Evolutionary conservation across 2,888 invertebrate genomes (phyloP).

Genomic region (Nowickia ferox): DNA sequence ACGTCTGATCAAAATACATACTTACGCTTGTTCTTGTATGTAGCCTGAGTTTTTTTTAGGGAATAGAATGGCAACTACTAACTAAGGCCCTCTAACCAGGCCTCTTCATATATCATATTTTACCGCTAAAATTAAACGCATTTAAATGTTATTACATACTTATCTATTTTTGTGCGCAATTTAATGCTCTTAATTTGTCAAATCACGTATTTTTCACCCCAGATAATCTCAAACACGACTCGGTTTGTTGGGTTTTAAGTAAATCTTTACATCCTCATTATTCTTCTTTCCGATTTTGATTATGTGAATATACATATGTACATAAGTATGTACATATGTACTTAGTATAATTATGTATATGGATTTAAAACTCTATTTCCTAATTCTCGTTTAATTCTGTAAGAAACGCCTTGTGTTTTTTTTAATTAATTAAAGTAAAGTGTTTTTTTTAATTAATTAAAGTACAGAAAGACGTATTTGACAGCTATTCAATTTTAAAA

Average conservation of each 20-base stretch:
- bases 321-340: background rate
- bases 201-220: conserved; percentile 64
- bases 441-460: background rate
- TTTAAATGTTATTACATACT: conserved; percentile 3
- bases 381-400: background rate
- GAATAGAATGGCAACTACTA: background rate
- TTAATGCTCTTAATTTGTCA: conserved; percentile 63
- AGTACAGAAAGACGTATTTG: background rate
- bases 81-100: background rate
- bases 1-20: too few species aligned
- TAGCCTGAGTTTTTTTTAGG: too few species aligned
- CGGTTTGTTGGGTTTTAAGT: conserved; percentile 33
- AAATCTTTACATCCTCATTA: conserved; percentile 33
- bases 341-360: background rate
- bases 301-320: background rate
- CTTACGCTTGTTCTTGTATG: too few species aligned
- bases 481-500: background rate
- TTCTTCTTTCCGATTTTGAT: conserved; percentile 9
- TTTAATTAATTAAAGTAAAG: background rate
- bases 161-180: conserved; percentile 40
- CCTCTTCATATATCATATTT: background rate
- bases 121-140: conserved; percentile 17
- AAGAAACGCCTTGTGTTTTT: background rate
- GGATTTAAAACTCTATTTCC: background rate
- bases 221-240: conserved; percentile 71